A percentile compares a stretch with the other conserved stretches of the same genome.
Conservation (phyloP, 2,888 invertebrate species). For the Latrodectus elegans region DNA sequence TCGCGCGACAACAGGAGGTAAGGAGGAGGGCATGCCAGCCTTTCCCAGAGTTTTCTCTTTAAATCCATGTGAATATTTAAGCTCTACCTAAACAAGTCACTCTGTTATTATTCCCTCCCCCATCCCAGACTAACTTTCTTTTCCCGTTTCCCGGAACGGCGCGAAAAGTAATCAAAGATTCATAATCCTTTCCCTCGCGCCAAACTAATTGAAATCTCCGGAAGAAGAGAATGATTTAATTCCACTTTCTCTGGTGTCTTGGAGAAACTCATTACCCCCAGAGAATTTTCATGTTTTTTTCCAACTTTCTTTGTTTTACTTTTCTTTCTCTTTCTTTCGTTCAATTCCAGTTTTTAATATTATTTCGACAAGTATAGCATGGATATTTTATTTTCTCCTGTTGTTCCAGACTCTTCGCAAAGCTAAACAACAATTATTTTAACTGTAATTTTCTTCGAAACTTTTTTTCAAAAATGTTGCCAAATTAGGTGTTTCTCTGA, state of each 20-base stretch:
- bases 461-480: too few species aligned
- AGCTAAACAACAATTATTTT: too few species aligned
- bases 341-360: not conserved
- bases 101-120: slow-evolving; percentile 38
- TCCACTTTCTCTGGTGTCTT: slow-evolving; percentile 18
- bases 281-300: slow-evolving; percentile 3
- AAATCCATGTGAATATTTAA: slow-evolving; percentile 62
- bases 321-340: not conserved
- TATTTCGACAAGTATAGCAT: not conserved
- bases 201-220: slow-evolving; percentile 61
- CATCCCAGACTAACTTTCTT: slow-evolving; percentile 3
- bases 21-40: not conserved
- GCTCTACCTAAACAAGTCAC: slow-evolving; percentile 46
- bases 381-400: too few species aligned
- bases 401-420: too few species aligned
- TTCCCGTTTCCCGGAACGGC: slow-evolving; percentile 23
- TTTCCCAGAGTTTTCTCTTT: slow-evolving; percentile 7
- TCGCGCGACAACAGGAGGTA: slow-evolving; percentile 6
- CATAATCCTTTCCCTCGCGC: slow-evolving; percentile 43
- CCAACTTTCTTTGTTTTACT: not conserved
- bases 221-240: slow-evolving; percentile 43
- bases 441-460: too few species aligned
- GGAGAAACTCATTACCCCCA: slow-evolving; percentile 30
- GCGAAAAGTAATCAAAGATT: slow-evolving; percentile 62
- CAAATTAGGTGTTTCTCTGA: too few species aligned